Evolutionary conservation across 2,888 invertebrate species (phyloP), one percentile per base, ranked within the genome.

Genomic region (Agapostemon virescens): DNA sequence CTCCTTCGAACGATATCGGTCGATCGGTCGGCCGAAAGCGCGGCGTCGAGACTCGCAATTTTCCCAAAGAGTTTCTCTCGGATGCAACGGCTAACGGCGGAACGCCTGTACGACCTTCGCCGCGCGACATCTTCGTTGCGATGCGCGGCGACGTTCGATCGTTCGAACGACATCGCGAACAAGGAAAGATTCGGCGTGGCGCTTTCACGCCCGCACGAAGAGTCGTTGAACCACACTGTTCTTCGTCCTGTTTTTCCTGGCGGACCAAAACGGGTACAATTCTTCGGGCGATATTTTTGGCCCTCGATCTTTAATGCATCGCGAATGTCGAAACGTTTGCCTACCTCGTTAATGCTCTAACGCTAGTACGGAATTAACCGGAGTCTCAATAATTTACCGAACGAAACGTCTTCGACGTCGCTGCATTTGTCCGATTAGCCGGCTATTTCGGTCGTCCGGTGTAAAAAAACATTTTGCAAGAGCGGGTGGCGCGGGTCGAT

Each of bases 271-370:
- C 40, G 38, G 70, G 20, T 30, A 20, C 64, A 52, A 75, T 75
- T 69, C 69, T 72, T 45, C 72, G 30, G 45, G n/a, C 36, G 82
- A 55, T 83, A 82, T 82, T 82, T 77, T 73, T 40, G 78, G 38
- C 58, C 20, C 30, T 15, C 78, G 71, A 72, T 79, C 64, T 76
- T 78, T 74, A 75, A 82, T 82, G 49, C 68, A 76, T 73, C 71
- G 75, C 30, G 55, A 73, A 68, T 78, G 75, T 36, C 79, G 79
- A 64, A 71, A 69, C 73, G 70, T 68, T 69, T 66, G 69, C 69
- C 69, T 20, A 67, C 17, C 52, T 30, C 52, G 69, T 38, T 40
- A 40, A 11, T 36, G 63, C 55, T 55, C 55, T 58, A 30, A 49
- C 36, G 63, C 63, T n/a, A 33, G 63, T n/a, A 69, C 55, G 38